These are phyloP conservation scores for Lerista edwardsae DNA, from an alignment of 2,797 vertebrate genomes.

Conservation along the genomic window DNA sequence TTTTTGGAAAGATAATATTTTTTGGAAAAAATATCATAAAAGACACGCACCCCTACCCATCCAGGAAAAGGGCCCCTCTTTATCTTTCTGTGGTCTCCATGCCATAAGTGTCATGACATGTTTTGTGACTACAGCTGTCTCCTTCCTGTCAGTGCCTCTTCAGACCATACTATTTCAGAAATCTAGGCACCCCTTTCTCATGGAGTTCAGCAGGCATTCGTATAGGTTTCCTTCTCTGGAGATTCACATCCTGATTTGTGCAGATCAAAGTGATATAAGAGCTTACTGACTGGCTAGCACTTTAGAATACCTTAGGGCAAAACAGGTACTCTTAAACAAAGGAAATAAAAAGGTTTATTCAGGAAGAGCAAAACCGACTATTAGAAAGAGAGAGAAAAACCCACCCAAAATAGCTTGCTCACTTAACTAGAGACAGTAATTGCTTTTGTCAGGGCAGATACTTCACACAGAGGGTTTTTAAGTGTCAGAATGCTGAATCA, in stretches of 20 bases:
- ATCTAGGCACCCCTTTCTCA: neutral
- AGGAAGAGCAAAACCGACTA: neutral
- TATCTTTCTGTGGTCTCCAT: neutral
- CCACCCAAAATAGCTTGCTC: neutral
- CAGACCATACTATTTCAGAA: neutral
- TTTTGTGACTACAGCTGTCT: neutral
- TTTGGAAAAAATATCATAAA: too few species aligned
- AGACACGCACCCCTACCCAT: too few species aligned
- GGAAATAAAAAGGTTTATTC: neutral
- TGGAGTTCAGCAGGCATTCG: neutral
- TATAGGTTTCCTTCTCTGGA: neutral
- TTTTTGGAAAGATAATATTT: too few species aligned
- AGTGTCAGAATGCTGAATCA: conserved; percentile 18
- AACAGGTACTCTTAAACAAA: conserved; percentile 25
- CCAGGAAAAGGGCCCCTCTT: too few species aligned
- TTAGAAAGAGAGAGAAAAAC: too few species aligned
- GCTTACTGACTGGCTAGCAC: neutral
- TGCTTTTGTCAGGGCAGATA: conserved; percentile 3
- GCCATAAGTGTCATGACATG: neutral
- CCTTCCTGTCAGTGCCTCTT: neutral
- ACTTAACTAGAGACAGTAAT: neutral
- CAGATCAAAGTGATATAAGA: conserved; percentile 6
- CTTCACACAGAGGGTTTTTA: conserved; percentile 13
- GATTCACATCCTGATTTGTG: neutral
- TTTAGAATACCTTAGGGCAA: conserved; percentile 2